These are phyloP conservation scores for Natrix natrix DNA, from an alignment of 2,797 vertebrate species.

Conservation along the genomic window DNA sequence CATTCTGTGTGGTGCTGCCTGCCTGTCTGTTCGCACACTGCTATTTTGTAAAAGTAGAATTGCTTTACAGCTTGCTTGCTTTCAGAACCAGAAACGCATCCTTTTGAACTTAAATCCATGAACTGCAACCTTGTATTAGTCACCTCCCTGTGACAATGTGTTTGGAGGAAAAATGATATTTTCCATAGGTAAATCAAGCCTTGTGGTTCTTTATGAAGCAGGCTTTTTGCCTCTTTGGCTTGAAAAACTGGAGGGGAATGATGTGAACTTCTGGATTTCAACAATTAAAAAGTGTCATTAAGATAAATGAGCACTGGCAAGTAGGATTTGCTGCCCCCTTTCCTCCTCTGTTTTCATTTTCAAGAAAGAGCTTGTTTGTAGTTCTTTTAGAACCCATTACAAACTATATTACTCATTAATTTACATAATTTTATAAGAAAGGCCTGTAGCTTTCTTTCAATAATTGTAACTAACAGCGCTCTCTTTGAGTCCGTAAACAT, in stretches of 20 bases:
- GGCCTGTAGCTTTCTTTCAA: not conserved
- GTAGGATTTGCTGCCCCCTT: not conserved
- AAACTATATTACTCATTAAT: not conserved
- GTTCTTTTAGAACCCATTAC: not conserved
- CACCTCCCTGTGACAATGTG: not conserved
- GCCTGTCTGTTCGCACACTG: slow-evolving; percentile 59
- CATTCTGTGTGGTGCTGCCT: slow-evolving; percentile 75
- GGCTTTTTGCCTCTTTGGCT: not conserved
- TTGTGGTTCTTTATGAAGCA: not conserved
- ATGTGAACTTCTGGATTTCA: not conserved
- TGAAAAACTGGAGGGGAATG: not conserved
- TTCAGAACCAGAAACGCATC: slow-evolving; percentile 50
- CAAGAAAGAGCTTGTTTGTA: not conserved
- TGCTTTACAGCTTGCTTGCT: slow-evolving; percentile 44
- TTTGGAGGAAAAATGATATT: not conserved
- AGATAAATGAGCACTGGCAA: not conserved
- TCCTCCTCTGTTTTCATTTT: not conserved
- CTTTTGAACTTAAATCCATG: slow-evolving; percentile 21
- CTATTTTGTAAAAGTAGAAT: slow-evolving; percentile 49
- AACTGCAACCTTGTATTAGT: slow-evolving; percentile 6
- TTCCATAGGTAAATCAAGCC: not conserved
- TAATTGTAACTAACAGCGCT: not conserved
- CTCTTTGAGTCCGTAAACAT: no score
- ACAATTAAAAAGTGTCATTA: not conserved
- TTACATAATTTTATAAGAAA: not conserved